Evolutionary conservation across 2,113 vertebrate genomes (phyloP).

Genomic region (Podarcis cretensis): DNA sequence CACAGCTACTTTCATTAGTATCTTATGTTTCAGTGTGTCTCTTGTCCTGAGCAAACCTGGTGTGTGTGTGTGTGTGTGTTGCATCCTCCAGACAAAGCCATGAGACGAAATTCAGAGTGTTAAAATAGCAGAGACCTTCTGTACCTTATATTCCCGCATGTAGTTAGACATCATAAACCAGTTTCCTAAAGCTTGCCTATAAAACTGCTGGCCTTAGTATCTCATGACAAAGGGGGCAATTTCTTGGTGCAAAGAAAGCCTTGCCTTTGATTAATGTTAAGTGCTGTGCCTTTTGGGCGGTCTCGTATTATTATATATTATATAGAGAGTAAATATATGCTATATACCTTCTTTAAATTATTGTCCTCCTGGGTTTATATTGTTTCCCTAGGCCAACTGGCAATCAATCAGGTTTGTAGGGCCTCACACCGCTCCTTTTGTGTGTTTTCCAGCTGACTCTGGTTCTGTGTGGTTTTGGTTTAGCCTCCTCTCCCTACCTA

Average conservation of each 20-base stretch:
- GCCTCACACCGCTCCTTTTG: constrained; percentile 34
- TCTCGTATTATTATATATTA: constrained; percentile 22
- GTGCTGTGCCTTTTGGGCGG: constrained; percentile 16
- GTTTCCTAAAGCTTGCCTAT: neutral
- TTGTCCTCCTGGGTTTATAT: constrained; percentile 15
- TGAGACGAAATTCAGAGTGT: constrained; percentile 44
- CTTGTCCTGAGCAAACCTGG: constrained; percentile 46
- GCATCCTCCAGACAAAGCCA: constrained; percentile 46
- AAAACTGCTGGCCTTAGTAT: constrained; percentile 53
- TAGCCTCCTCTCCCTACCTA: constrained; percentile 44
- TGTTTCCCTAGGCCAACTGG: constrained; percentile 17
- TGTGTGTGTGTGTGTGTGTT: constrained; percentile 22
- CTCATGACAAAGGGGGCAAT: constrained; percentile 56
- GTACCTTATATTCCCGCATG: constrained; percentile 56
- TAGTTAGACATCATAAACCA: constrained; percentile 62
- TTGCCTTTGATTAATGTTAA: constrained; percentile 33
- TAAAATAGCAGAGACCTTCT: constrained; percentile 32
- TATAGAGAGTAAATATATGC: constrained; percentile 25
- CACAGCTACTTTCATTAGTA: constrained; percentile 44
- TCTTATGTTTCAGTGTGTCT: constrained; percentile 40
- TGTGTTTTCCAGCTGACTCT: constrained; percentile 10
- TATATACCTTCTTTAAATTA: constrained; percentile 37
- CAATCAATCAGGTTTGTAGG: constrained; percentile 46
- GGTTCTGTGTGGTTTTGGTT: constrained; percentile 23
- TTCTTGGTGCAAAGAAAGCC: constrained; percentile 29